Evolutionary conservation across 2,888 invertebrate species (phyloP), one percentile per base, ranked within the genome.

Genomic region (Chydorus sphaericus): DNA sequence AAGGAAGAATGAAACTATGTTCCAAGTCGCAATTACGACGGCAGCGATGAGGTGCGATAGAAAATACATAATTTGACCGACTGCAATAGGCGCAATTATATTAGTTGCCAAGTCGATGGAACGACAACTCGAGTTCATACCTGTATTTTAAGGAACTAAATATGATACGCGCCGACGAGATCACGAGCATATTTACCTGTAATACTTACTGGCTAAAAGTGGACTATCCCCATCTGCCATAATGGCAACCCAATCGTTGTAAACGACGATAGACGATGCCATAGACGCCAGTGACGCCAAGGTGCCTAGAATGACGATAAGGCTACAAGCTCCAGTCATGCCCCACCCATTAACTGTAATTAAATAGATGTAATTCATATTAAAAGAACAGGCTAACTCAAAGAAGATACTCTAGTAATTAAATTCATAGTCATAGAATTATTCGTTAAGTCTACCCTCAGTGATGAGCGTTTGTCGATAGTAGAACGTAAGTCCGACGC

Each of bases 231-330:
- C 62, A n/a, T 63, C 62, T 57, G 71, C 68, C 14, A 73, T 67
- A 30, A 72, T 70, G 16, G 73, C 68, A 20, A 73, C 66, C 74
- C 74, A 75, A 61, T 74, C 73, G 57, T 69, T 69, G 59, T 72
- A 70, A 29, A 74, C 58, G 48, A 67, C 65, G 28, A 72, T 66
- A 58, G 67, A 68, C 49, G 65, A 66, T 3, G 68, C 71, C 31
- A 69, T 62, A 30, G 69, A 69, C 10, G 69, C 69, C 39, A 73
- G 61, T 49, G 65, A 64, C 3, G 70, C 66, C n/a, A 70, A 49
- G 39, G 69, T 64, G n/a, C 71, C 70, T 10, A 72, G 60, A 1
- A 66, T 26, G 28, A 73, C 70, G 52, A 72, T 65, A 14, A 62
- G 54, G 3, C 59, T 63, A 52, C 68, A 62, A 4, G 63, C 36